A percentile compares a stretch with the other conserved stretches of the same genome.
These are phyloP conservation scores for Pseudopleuronectes americanus DNA, from an alignment of 2,797 vertebrate genomes.

Conservation along the genomic window DNA sequence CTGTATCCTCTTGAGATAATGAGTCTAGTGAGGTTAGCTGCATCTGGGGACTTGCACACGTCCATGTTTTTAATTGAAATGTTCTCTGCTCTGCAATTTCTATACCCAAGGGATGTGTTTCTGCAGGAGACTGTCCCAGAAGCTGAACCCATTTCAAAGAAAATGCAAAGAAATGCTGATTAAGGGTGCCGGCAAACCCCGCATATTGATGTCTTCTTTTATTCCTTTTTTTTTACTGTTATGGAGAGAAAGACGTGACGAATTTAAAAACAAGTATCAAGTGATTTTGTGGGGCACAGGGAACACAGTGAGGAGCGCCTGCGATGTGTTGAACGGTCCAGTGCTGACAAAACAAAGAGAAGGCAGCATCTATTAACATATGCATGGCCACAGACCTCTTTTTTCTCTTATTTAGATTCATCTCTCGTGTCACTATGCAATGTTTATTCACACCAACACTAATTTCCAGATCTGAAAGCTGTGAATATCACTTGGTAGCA, in stretches of 20 bases:
- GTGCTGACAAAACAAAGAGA: constrained; percentile 5
- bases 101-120: constrained; percentile 35
- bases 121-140: constrained; percentile 35
- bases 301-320: not conserved
- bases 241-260: constrained; percentile 1
- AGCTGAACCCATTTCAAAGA: constrained; percentile 34
- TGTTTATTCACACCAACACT: constrained; percentile 49
- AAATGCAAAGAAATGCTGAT: constrained; percentile 41
- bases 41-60: constrained; percentile 47
- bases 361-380: constrained; percentile 10
- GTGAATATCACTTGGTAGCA: constrained; percentile 42
- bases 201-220: constrained; percentile 19
- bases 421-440: constrained; percentile 27
- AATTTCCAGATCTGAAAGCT: constrained; percentile 48
- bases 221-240: constrained; percentile 15
- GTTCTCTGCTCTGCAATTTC: constrained; percentile 35
- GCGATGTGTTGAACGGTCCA: not conserved
- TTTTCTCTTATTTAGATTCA: constrained; percentile 23
- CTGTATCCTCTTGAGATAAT: constrained; percentile 57
- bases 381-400: constrained; percentile 7
- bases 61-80: constrained; percentile 65
- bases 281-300: not conserved
- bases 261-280: constrained; percentile 9
- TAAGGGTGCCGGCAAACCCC: not conserved
- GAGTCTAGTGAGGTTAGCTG: constrained; percentile 38